Evolutionary conservation across 2,797 vertebrate species (phyloP), one percentile per base, ranked within the genome.

Genomic region (Cynopterus sphinx): DNA sequence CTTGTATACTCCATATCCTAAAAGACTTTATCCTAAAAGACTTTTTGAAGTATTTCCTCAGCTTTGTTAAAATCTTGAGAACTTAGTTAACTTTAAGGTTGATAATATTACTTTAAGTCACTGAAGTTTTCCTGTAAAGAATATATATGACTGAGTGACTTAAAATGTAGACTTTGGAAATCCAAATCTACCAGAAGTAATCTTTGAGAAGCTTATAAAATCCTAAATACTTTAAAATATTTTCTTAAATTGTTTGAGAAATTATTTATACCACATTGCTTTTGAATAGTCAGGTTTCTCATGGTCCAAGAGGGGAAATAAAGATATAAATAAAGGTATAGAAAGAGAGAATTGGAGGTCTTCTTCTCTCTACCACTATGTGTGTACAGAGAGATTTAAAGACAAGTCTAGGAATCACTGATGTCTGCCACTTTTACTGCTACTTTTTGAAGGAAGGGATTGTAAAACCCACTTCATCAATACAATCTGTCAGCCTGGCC

Each of bases 91-190:
- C 0, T 21, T n/a, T 95, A 85, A 83, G 61, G 3, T 21, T 1
- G 36, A 3, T 9, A 63, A 46, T 39, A 78, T 0, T 49, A 0
- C 24, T 83, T 59, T 22, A 55, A 2, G 7, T 63, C 6, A 46
- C 5, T 36, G 21, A 85, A 17, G 0, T 90, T 97, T 65, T n/a
- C 74, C 91, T 90, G 3, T 39, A 63, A 67, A 51, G 43, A 82
- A 75, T 26, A 55, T 16, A 21, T 24, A 9, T 39, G 57, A 53
- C 75, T 73, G 0, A 79, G n/a, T 61, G 16, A 75, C 61, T 87
- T 95, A 6, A 91, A 78, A 87, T 6, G 51, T 75, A 57, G 70
- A 19, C 65, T 89, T 67, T 88, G 46, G 36, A 70, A 83, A 90
- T 55, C 10, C 17, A 75, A 83, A 89, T 10, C 39, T 88, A n/a